phyloP scores from a whole-genome alignment of 2,113 vertebrate species.

The Corvus hawaiiensis region DNA sequence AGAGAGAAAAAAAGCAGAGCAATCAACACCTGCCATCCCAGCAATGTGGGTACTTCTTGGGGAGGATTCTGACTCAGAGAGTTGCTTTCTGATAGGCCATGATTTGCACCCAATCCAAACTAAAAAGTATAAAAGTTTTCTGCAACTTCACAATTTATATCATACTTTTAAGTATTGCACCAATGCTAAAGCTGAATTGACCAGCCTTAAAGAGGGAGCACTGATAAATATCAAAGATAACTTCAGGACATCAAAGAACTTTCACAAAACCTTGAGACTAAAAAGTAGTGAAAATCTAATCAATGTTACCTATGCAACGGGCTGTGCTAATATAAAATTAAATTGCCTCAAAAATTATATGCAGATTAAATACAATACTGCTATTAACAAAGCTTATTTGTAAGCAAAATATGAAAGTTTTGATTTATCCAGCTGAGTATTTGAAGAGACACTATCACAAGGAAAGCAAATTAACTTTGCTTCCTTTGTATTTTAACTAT shows the following conservation, averaged over 20 bases:
- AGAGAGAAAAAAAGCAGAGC: neutral
- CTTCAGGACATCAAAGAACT: conserved; percentile 15
- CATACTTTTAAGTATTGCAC: neutral
- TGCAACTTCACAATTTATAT: neutral
- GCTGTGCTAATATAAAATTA: neutral
- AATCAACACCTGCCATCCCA: neutral
- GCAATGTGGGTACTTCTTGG: accelerated
- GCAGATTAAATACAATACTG: conserved; percentile 13
- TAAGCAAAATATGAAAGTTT: conserved; percentile 48
- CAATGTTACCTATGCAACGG: neutral
- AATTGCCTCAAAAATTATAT: conserved; percentile 21
- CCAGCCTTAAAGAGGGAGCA: neutral
- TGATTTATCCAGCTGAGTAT: conserved; percentile 17
- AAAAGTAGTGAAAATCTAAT: neutral
- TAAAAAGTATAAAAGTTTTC: neutral
- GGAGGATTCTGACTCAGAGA: neutral
- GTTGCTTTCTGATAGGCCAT: neutral
- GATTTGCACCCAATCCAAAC: neutral
- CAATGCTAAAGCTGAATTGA: neutral
- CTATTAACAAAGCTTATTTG: conserved; percentile 30
- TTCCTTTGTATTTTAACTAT: conserved; percentile 23
- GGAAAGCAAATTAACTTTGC: conserved; percentile 27
- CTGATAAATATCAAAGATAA: conserved; percentile 8
- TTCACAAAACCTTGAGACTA: neutral
- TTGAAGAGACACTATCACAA: conserved; percentile 1